A percentile compares a stretch with the other conserved stretches of the same genome.
These are phyloP conservation scores for Stenopsyche tienmushanensis DNA, from an alignment of 1,140 invertebrate species.

Conservation along the genomic window DNA sequence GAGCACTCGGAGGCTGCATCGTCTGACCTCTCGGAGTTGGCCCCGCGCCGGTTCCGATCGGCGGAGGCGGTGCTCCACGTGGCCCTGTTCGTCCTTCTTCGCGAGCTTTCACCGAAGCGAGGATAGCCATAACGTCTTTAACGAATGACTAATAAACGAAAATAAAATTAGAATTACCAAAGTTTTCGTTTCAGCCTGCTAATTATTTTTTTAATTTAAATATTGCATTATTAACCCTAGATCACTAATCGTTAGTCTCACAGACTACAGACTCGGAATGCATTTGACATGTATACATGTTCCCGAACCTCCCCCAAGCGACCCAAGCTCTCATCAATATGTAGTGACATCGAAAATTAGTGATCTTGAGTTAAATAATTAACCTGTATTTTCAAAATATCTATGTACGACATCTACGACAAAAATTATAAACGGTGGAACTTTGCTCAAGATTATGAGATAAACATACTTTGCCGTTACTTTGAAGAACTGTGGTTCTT, in stretches of 20 bases:
- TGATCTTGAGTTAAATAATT: too few relatives aligned
- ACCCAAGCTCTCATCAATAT: too few relatives aligned
- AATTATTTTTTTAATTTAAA: neutral
- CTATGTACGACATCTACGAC: neutral
- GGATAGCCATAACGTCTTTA: slow-evolving; percentile 91
- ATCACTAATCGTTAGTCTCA: too few relatives aligned
- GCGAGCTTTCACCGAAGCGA: slow-evolving; percentile 88
- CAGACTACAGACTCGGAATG: too few relatives aligned
- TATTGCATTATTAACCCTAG: too few relatives aligned
- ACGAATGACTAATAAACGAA: slow-evolving; percentile 71
- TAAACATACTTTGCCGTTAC: slow-evolving; percentile 78
- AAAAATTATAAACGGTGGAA: slow-evolving; percentile 18
- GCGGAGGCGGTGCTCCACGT: slow-evolving; percentile 46
- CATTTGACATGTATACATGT: too few relatives aligned
- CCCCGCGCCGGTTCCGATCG: slow-evolving; percentile 63
- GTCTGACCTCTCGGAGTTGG: slow-evolving; percentile 69
- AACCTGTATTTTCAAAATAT: too few relatives aligned
- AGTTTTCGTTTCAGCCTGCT: too few relatives aligned
- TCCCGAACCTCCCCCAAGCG: too few relatives aligned
- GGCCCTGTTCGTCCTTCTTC: slow-evolving; percentile 78
- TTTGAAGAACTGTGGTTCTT: slow-evolving; percentile 91
- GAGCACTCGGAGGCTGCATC: slow-evolving; percentile 64
- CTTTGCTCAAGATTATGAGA: neutral
- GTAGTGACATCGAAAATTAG: too few relatives aligned
- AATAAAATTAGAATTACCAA: too few relatives aligned